These are phyloP conservation scores for Brachionichthys hirsutus DNA, from an alignment of 2,113 vertebrate genomes.

Conservation along the genomic window DNA sequence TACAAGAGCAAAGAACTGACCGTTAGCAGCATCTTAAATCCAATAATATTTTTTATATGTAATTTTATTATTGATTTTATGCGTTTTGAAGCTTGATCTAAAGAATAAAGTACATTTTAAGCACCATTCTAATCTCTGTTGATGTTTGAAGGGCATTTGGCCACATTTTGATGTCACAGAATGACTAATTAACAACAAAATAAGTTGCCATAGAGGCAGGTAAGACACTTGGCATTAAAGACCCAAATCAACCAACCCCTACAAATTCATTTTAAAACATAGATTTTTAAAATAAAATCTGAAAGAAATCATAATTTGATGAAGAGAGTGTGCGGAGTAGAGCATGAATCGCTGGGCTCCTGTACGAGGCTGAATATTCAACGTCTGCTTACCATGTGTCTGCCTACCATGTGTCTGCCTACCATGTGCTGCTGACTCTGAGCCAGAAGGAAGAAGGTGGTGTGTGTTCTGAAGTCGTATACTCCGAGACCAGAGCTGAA, in stretches of 20 bases:
- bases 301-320: neutral
- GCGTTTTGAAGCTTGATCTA: no score
- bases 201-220: no score
- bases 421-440: neutral
- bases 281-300: neutral
- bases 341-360: neutral
- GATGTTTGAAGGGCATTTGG: neutral
- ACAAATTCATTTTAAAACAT: neutral
- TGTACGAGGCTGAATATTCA: neutral
- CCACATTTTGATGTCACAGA: neutral
- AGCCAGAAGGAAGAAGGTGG: conserved; percentile 80
- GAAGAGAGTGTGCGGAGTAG: neutral
- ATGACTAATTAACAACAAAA: neutral
- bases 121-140: neutral
- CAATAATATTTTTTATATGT: neutral
- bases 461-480: conserved; percentile 79
- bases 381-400: neutral
- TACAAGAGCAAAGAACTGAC: neutral
- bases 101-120: no score
- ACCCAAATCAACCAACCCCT: neutral
- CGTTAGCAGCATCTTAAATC: neutral
- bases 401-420: neutral
- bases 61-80: neutral
- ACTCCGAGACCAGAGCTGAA: conserved; percentile 55
- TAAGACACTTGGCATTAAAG: neutral